phyloP scores from a whole-genome alignment of 2,797 vertebrate genomes.

The Pachyuromys duprasi region DNA sequence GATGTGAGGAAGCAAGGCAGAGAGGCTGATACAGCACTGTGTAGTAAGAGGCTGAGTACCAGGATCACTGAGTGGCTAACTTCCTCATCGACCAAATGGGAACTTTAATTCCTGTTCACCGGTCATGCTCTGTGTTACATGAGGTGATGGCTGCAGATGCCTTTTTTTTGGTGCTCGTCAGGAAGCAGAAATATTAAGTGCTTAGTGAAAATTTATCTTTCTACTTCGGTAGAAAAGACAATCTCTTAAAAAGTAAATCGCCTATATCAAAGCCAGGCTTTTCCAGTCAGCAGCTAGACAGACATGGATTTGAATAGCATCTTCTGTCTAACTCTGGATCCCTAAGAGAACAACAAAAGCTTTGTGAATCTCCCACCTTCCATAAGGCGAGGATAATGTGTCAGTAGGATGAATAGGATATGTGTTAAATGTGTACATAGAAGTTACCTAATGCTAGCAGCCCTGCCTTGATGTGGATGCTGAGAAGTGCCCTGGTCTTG shows the following conservation, averaged over 20 bases:
- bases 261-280: background rate
- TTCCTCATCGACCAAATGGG: background rate
- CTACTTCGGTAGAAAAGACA: background rate
- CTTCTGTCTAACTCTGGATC: background rate
- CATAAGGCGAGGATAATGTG: background rate
- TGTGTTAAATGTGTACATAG: background rate
- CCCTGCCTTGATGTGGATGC: background rate
- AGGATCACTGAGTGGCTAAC: background rate
- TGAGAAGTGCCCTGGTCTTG: background rate
- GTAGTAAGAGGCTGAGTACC: no score
- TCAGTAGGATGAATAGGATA: background rate
- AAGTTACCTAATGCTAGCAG: background rate
- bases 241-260: background rate
- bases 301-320: background rate
- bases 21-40: background rate
- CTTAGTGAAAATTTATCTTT: constrained; percentile 11
- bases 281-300: background rate
- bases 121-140: background rate
- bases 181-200: background rate
- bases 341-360: background rate
- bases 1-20: background rate
- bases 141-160: background rate
- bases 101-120: background rate
- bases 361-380: background rate
- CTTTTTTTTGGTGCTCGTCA: background rate